Evolutionary conservation across 2,113 vertebrate species (phyloP).

Genomic region (Probosciger aterrimus): DNA sequence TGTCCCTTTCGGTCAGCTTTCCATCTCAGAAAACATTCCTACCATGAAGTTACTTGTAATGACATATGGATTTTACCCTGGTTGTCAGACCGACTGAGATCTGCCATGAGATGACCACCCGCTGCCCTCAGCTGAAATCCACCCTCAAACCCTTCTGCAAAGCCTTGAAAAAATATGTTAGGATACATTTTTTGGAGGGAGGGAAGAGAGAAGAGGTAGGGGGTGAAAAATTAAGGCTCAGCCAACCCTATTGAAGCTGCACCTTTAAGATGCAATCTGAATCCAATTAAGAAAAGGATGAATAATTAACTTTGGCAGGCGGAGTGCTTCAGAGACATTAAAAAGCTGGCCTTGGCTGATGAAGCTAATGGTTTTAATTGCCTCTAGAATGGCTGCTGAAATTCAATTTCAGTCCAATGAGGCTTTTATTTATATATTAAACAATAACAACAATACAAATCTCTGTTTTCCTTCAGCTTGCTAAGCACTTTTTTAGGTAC

Average conservation of each 20-base stretch:
- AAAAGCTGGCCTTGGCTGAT: slow-evolving; percentile 37
- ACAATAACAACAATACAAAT: slow-evolving; percentile 47
- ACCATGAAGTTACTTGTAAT: accelerated
- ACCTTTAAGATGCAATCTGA: slow-evolving; percentile 59
- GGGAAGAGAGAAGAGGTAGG: background rate
- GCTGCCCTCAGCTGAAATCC: background rate
- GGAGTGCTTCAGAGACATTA: slow-evolving; percentile 45
- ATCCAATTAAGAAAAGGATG: slow-evolving; percentile 51
- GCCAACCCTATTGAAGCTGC: background rate
- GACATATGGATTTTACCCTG: accelerated
- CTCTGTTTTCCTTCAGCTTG: slow-evolving; percentile 39
- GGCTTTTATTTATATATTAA: slow-evolving; percentile 43
- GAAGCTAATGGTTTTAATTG: slow-evolving; percentile 65
- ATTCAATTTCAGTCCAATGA: slow-evolving; percentile 43
- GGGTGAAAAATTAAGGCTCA: background rate
- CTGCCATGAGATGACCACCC: background rate
- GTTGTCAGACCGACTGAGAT: background rate
- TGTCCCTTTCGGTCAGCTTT: background rate
- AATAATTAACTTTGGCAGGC: slow-evolving; percentile 65
- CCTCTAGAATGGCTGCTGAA: slow-evolving; percentile 62
- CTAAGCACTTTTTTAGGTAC: slow-evolving; percentile 39
- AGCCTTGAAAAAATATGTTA: background rate
- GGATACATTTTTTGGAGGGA: background rate
- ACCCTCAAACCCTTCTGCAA: background rate
- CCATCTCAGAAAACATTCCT: background rate